Conservation (phyloP, 2,888 invertebrate species). For the Heteromurus nitidus region DNA sequence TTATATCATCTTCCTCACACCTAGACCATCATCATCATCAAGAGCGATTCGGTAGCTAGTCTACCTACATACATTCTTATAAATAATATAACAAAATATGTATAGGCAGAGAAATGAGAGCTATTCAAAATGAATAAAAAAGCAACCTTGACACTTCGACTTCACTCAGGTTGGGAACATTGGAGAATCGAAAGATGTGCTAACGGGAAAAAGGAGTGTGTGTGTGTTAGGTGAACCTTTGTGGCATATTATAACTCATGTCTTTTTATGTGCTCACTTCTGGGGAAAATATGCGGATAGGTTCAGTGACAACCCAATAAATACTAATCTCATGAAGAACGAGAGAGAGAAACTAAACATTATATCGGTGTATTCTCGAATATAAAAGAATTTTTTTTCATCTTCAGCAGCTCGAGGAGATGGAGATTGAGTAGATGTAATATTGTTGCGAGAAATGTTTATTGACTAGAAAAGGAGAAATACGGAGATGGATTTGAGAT, state of each 20-base stretch:
- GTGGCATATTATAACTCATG: not conserved
- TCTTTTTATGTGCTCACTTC: not conserved
- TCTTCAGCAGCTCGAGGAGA: too few relatives aligned
- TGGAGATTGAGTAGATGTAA: not conserved
- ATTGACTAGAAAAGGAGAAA: slow-evolving; percentile 38
- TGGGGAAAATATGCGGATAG: slow-evolving; percentile 49
- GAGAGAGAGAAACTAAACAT: not conserved
- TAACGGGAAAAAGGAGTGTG: slow-evolving; percentile 61
- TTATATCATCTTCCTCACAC: too few relatives aligned
- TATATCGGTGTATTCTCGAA: not conserved
- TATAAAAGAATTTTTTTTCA: not conserved
- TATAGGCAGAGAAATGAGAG: too few relatives aligned
- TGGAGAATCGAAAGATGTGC: slow-evolving; percentile 6
- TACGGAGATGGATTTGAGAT: slow-evolving; percentile 25
- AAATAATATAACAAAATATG: too few relatives aligned
- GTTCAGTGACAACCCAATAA: slow-evolving; percentile 58
- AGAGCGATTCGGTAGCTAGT: too few relatives aligned
- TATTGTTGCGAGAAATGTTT: slow-evolving; percentile 46
- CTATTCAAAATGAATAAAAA: too few relatives aligned
- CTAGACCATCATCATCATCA: too few relatives aligned
- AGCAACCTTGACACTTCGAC: slow-evolving; percentile 60
- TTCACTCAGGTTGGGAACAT: too few relatives aligned
- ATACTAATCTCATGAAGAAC: slow-evolving; percentile 46
- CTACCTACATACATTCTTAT: too few relatives aligned
- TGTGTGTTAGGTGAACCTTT: not conserved